A percentile compares a stretch with the other conserved stretches of the same genome.
These are phyloP conservation scores for Parnassius mnemosyne DNA, from an alignment of 2,888 invertebrate genomes.

Conservation along the genomic window DNA sequence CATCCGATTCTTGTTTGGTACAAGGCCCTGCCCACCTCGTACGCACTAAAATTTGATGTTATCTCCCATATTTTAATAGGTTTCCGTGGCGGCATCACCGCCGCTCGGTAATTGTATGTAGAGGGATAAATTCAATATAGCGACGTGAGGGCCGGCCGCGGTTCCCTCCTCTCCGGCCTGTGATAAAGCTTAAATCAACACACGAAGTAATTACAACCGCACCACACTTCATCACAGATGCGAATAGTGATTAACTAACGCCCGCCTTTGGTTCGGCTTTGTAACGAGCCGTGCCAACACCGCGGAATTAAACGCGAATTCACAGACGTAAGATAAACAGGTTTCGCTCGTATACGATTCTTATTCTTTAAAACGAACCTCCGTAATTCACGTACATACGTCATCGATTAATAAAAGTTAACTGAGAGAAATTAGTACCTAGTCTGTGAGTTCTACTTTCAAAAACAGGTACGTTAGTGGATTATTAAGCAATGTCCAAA, in stretches of 20 bases:
- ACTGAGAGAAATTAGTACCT: no score
- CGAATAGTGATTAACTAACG: constrained; percentile 73
- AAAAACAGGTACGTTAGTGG: no score
- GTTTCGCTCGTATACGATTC: neutral
- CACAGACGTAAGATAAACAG: neutral
- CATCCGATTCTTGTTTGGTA: constrained; percentile 64
- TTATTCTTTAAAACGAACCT: no score
- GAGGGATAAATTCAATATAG: constrained; percentile 72
- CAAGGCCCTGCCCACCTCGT: constrained; percentile 68
- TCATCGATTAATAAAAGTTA: no score
- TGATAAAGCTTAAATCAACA: constrained; percentile 79
- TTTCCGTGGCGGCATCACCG: constrained; percentile 75
- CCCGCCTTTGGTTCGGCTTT: constrained; percentile 49
- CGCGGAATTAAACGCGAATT: constrained; percentile 7
- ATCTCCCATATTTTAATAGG: constrained; percentile 78
- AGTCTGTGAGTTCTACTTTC: no score
- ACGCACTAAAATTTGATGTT: constrained; percentile 74
- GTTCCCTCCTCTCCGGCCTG: constrained; percentile 50
- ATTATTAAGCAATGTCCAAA: no score
- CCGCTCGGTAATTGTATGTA: constrained; percentile 66
- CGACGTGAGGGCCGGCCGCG: constrained; percentile 44
- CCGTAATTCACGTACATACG: no score
- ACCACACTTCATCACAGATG: constrained; percentile 74
- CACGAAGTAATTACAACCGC: constrained; percentile 76
- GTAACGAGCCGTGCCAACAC: constrained; percentile 16